Percentiles rank a stretch among this genome's conserved stretches.
phyloP scores from a whole-genome alignment of 2,888 invertebrate species.

The Temnothorax unifasciatus region DNA sequence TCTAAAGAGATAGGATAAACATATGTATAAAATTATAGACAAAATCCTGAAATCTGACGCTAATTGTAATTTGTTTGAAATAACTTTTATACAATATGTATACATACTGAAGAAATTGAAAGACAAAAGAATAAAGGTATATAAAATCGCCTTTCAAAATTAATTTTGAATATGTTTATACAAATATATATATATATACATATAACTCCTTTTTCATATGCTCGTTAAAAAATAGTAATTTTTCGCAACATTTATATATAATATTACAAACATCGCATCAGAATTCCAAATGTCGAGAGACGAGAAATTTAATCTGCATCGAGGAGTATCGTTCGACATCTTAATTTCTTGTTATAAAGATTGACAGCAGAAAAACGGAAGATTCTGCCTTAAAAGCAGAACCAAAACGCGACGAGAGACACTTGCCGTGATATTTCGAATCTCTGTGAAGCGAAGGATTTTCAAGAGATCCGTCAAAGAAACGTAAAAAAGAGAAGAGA shows the following conservation, averaged over 20 bases:
- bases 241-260: too few species aligned
- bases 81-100: background rate
- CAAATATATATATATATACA: too few species aligned
- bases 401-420: conserved; percentile 8
- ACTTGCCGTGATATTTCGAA: background rate
- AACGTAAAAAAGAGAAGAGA: background rate
- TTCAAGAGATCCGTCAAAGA: background rate
- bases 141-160: background rate
- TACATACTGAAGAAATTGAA: background rate
- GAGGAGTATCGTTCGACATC: background rate
- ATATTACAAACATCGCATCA: too few species aligned
- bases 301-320: too few species aligned
- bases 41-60: background rate
- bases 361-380: background rate
- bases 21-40: background rate
- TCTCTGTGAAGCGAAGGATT: background rate
- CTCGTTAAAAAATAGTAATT: background rate
- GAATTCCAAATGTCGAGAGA: too few species aligned
- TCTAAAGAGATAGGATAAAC: background rate
- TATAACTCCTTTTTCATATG: background rate
- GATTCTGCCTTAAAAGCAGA: background rate
- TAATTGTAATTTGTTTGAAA: background rate
- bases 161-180: conserved; percentile 2
- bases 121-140: background rate
- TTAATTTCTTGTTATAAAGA: background rate